Conservation (phyloP, 2,888 invertebrate species). For the Thereva nobilitata region DNA sequence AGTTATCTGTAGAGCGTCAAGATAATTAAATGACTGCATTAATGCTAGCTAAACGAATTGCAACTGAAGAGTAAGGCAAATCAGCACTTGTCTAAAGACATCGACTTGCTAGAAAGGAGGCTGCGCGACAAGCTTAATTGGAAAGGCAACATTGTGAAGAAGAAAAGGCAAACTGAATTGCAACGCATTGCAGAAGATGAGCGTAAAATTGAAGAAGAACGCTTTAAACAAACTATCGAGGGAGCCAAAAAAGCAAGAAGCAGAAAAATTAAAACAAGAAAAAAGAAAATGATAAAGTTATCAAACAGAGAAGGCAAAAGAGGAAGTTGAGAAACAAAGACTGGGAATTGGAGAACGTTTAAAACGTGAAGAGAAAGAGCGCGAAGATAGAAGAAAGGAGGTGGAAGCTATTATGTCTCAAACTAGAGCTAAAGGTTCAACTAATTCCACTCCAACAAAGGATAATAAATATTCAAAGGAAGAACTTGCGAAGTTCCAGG, state of each 20-base stretch:
- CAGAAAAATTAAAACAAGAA: conserved; percentile 69
- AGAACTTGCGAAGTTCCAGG: too few species aligned
- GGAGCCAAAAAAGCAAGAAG: conserved; percentile 68
- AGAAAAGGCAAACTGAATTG: conserved; percentile 72
- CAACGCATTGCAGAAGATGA: conserved; percentile 77
- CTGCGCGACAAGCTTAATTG: conserved; percentile 85
- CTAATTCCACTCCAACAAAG: conserved; percentile 54
- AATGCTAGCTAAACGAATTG: conserved; percentile 73
- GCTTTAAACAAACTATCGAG: conserved; percentile 81
- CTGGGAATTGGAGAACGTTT: conserved; percentile 81
- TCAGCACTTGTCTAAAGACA: conserved; percentile 90
- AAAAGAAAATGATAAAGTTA: too few species aligned
- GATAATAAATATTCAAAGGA: conserved; percentile 36
- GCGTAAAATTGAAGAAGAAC: conserved; percentile 80
- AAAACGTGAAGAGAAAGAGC: conserved; percentile 85
- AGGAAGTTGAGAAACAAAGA: conserved; percentile 83
- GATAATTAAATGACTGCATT: conserved; percentile 62
- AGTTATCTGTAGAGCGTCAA: conserved; percentile 48
- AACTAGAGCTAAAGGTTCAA: conserved; percentile 63
- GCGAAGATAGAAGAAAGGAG: conserved; percentile 83
- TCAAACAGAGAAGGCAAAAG: conserved; percentile 75
- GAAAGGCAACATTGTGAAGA: conserved; percentile 76
- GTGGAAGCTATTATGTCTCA: conserved; percentile 92
- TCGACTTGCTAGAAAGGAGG: conserved; percentile 85
- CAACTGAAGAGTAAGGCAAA: conserved; percentile 91